Percentiles rank a stretch among this genome's conserved stretches.
phyloP scores from a whole-genome alignment of 2,797 vertebrate genomes.

The Bucorvus abyssinicus region DNA sequence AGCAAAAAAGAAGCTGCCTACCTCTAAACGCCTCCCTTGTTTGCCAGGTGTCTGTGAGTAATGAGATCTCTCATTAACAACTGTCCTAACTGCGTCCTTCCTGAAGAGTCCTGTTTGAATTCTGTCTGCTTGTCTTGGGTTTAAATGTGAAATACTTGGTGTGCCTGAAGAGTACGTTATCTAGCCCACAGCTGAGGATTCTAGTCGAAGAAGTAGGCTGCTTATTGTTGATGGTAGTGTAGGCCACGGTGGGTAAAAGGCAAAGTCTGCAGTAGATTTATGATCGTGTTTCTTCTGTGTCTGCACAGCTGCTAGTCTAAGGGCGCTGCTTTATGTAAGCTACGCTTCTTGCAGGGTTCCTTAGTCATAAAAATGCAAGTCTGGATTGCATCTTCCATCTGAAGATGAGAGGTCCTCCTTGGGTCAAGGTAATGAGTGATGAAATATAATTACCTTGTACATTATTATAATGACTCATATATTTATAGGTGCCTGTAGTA shows the following conservation, averaged over 20 bases:
- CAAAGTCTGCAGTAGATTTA: background rate
- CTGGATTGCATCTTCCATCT: slow-evolving; percentile 40
- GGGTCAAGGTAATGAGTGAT: slow-evolving; percentile 59
- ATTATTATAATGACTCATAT: slow-evolving; percentile 63
- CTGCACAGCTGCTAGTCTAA: background rate
- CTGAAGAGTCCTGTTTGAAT: background rate
- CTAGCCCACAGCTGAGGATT: background rate
- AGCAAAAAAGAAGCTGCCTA: background rate
- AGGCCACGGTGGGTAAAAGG: background rate
- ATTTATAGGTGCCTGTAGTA: slow-evolving; percentile 52
- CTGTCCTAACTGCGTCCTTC: background rate
- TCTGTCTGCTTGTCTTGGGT: background rate
- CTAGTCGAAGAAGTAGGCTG: background rate
- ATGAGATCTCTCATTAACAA: background rate
- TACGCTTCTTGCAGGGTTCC: background rate
- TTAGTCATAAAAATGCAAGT: slow-evolving; percentile 14
- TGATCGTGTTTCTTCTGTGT: background rate
- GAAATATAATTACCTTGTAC: slow-evolving; percentile 58
- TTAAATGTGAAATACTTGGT: background rate
- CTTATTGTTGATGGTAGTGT: background rate
- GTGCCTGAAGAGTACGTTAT: background rate
- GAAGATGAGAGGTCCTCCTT: slow-evolving; percentile 24
- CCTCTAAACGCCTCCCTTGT: background rate
- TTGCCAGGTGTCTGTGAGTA: background rate
- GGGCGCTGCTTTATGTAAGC: slow-evolving; percentile 1